Evolutionary conservation across 2,113 vertebrate genomes (phyloP), one percentile per base, ranked within the genome.

Genomic region (Oryzias celebensis): DNA sequence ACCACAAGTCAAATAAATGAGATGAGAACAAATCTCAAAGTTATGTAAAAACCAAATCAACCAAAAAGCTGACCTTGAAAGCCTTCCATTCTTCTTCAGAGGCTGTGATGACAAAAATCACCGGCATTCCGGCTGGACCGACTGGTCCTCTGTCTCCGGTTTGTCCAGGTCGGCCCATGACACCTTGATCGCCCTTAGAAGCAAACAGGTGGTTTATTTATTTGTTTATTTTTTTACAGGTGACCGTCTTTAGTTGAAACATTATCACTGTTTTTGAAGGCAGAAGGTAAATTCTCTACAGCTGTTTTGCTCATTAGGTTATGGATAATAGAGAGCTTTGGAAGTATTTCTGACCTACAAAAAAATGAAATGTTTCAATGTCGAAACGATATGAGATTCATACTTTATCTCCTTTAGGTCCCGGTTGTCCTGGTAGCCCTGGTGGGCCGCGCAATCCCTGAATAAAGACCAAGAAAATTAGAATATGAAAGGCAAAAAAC

Each of bases 401-500:
- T 84, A 93, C 92, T 87, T 91, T 92, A 43, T 92, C 90, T 75
- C 92, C 92, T 86, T 91, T 91, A 41, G 67, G 79, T 48, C 92
- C 92, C 14, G 71, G 73, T 68, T 24, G 77, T 62, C 92, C 92
- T 52, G 85, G 2, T 23, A 48, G 68, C 2, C 92, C 92, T 31
- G 80, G 86, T 71, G 61, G 73, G 14, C 92, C 91, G 20, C 64
- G 84, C 48, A 78, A 58, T 23, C 89, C 88, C 88, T 90, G 48
- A 57, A 61, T 17, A 65, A 64, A 52, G 15, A 71, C 43, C 10
- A 22, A 63, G 12, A 20, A 20, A n/a, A 16, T 60, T 31, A 2
- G 7, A 8, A 7, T 52, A 8, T 17, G 14, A 67, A 3, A n/a
- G n/a, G 51, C 2, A 2, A 36, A 13, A 28, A 28, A 1, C 26